Conservation (phyloP, 2,797 vertebrate genomes). For the Aulostomus chinensis region DNA sequence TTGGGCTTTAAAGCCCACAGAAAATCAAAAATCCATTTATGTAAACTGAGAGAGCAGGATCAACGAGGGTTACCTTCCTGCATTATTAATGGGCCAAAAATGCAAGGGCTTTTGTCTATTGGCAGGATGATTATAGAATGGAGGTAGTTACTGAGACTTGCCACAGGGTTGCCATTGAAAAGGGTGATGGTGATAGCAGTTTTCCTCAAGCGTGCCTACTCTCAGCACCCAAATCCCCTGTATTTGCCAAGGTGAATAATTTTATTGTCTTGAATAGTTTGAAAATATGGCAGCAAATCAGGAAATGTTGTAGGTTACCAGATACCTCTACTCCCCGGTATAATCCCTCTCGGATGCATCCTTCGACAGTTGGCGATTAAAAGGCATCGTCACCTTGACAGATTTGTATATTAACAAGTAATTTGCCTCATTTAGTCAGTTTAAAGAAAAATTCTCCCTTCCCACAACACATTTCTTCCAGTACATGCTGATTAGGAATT, state of each 20-base stretch:
- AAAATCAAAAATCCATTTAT: neutral
- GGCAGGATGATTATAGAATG: neutral
- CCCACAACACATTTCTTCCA: too few relatives aligned
- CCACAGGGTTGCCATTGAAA: constrained; percentile 1
- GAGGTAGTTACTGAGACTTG: neutral
- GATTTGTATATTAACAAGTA: too few relatives aligned
- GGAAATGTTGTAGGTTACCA: too few relatives aligned
- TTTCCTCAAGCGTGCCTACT: neutral
- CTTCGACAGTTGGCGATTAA: too few relatives aligned
- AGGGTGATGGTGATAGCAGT: neutral
- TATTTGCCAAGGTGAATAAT: neutral
- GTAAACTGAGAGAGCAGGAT: neutral
- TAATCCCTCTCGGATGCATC: too few relatives aligned
- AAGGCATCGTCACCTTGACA: too few relatives aligned
- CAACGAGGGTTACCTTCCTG: neutral
- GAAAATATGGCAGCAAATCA: too few relatives aligned
- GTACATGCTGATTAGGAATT: neutral
- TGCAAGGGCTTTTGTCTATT: neutral
- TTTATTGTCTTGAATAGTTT: neutral
- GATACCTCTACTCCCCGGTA: too few relatives aligned
- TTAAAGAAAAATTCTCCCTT: too few relatives aligned
- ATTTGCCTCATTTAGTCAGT: too few relatives aligned
- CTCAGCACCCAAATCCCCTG: neutral
- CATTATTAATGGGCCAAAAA: constrained; percentile 12
- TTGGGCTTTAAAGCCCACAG: constrained; percentile 11